Base-by-base conservation (phyloP, 1,140 invertebrate species). In the Drosophila punjabiensis region DNA sequence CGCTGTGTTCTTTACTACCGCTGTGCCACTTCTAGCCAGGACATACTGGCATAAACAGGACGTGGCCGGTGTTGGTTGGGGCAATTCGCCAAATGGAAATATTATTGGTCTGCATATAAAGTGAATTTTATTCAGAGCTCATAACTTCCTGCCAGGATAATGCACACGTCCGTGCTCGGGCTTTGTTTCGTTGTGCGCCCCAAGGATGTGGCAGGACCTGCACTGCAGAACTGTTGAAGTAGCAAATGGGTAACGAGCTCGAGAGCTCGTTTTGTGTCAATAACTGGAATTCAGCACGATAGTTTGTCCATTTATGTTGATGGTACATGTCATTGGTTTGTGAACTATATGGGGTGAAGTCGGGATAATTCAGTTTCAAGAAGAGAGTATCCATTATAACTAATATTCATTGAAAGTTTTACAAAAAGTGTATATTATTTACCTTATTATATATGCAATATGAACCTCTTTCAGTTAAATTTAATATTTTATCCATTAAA, bases 31-130 rank as follows among this genome's bases (percentile, higher is more conserved):
- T 74, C 70, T 16, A 70, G 65, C 35, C 41, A 24, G 45, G 41
- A 56, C 39, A 30, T 32, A 14, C 16, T 24, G 5, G 24, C 20
- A 24, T 37, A 48, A 28, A 11, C 20, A 20, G 35, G 75, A 53
- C 58, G 48, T 76, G 67, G 71, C 56, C 56, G 37, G 63, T 37
- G 28, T n/a, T 32, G 30, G 39, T 7, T 18, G 48, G 48, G 58
- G 79, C 85, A 82, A 90, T 89, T 86, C 79, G 86, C 67, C 76
- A 89, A 90, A 89, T 89, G 86, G 86, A 89, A 89, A 90, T 89
- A 89, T 89, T 89, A 89, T 89, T 85, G 85, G 79, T 70, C 75
- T 90, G 71, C 76, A 86, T 89, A 89, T 89, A 89, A 89, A 82
- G 64, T 64, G 67, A 89, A 82, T 90, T 90, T 89, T 89, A 85